These are phyloP conservation scores for Apocrypta bakeri DNA, from an alignment of 1,140 invertebrate species.

Conservation along the genomic window DNA sequence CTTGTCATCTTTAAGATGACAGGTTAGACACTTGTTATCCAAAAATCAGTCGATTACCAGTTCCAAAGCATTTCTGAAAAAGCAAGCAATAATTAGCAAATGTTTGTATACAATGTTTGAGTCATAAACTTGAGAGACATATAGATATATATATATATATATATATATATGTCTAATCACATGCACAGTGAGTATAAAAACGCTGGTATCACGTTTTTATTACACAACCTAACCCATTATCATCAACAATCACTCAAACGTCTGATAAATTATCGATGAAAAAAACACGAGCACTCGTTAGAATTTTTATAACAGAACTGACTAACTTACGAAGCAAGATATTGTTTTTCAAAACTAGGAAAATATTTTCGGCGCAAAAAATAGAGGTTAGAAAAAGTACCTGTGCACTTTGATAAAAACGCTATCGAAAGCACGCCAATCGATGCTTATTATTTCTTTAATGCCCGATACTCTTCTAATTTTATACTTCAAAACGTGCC, in stretches of 20 bases:
- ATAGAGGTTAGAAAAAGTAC: slow-evolving; percentile 33
- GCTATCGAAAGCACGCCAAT: neutral
- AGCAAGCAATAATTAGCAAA: neutral
- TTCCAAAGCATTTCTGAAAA: slow-evolving; percentile 23
- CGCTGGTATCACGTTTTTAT: neutral
- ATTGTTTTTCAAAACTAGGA: neutral
- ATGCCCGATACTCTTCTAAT: neutral
- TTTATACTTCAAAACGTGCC: neutral
- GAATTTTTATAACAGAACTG: neutral
- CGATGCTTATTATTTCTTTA: neutral
- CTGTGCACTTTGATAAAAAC: neutral
- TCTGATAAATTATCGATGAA: neutral
- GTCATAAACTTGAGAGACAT: neutral
- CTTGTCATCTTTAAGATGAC: slow-evolving; percentile 73
- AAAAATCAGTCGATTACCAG: neutral
- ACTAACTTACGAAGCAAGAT: neutral
- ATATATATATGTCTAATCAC: neutral
- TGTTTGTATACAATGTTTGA: slow-evolving; percentile 1
- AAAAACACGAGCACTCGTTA: neutral
- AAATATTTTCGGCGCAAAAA: neutral
- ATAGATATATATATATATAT: neutral
- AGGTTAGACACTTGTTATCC: slow-evolving; percentile 12
- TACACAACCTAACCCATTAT: neutral
- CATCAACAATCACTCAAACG: neutral
- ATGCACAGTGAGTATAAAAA: neutral